Evolutionary conservation across 2,888 invertebrate species (phyloP), one percentile per base, ranked within the genome.

Genomic region (Sinodicranocentrus sp.): DNA sequence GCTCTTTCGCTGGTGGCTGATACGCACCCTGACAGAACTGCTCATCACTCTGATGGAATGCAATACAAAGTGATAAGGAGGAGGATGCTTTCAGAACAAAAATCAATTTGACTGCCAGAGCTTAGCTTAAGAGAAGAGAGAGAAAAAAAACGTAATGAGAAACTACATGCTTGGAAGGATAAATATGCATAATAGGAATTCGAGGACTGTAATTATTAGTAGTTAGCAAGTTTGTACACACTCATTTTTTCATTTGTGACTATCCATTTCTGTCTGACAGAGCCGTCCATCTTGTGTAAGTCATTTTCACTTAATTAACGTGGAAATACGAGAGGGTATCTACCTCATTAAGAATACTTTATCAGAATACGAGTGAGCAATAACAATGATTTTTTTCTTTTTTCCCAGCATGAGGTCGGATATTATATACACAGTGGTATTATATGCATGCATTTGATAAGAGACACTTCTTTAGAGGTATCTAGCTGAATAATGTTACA

Each of bases 251-350:
- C 33, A 57, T 71, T 57, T 33, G 57, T 48, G 3, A 48, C 2
- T n/a, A 48, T 48, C n/a, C 33, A 33, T 10, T 6, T 33, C 5
- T 5, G 39, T 70, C 33, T 70, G 15, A 21, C 23, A 23, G 71
- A 25, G 23, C 2, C 39, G 72, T 33, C 52, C 71, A 28, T 61
- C 48, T 44, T 8, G 39, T 43, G 44, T 25, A 59, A 43, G 25
- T 76, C 54, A 25, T 76, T 76, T 65, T 76, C 65, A 65, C 63
- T 76, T 76, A 65, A 76, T 76, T 76, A 76, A 54, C 75, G 54
- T 65, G 65, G 33, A 65, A 65, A 21, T 48, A 52, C 15, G 33
- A 63, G 48, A n/a, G 17, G 59, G 54, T 17, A 61, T 44, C 23
- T 33, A 21, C 44, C 48, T 76, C 75, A 76, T 76, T 76, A 76